Conservation (phyloP, 2,113 vertebrate genomes). For the Eulemur rufifrons region DNA sequence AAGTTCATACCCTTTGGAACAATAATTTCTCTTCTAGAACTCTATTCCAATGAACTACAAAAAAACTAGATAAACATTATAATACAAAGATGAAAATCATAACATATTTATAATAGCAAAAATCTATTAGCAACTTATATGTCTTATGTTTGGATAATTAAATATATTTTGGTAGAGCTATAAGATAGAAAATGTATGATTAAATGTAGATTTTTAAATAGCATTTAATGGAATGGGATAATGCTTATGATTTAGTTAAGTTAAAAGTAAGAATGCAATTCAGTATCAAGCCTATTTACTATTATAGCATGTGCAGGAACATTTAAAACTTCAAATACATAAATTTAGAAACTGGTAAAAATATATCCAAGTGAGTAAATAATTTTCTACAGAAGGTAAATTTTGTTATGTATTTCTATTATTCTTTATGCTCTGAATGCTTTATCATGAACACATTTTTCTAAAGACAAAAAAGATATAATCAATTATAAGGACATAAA, state of each 20-base stretch:
- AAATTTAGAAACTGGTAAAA: not conserved
- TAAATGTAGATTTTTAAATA: not conserved
- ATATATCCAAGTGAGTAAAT: not conserved
- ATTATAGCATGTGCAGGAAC: not conserved
- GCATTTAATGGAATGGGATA: not conserved
- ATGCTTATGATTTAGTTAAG: not conserved
- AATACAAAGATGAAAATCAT: constrained; percentile 25
- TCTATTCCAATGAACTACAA: not conserved
- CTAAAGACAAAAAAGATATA: not conserved
- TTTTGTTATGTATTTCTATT: not conserved
- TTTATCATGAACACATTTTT: not conserved
- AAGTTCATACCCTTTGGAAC: constrained; percentile 45
- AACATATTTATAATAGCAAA: constrained; percentile 26
- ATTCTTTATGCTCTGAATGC: not conserved
- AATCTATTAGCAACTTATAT: not conserved
- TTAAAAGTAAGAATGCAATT: not conserved
- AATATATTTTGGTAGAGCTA: not conserved
- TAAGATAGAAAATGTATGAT: not conserved
- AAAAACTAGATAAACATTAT: constrained; percentile 29
- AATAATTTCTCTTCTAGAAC: constrained; percentile 56
- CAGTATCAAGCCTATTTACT: not conserved
- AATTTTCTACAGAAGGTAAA: not conserved
- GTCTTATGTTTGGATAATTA: not conserved
- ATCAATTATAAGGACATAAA: not conserved
- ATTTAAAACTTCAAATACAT: not conserved